Evolutionary conservation across 2,797 vertebrate genomes (phyloP).

Genomic region (Tachyglossus aculeatus): DNA sequence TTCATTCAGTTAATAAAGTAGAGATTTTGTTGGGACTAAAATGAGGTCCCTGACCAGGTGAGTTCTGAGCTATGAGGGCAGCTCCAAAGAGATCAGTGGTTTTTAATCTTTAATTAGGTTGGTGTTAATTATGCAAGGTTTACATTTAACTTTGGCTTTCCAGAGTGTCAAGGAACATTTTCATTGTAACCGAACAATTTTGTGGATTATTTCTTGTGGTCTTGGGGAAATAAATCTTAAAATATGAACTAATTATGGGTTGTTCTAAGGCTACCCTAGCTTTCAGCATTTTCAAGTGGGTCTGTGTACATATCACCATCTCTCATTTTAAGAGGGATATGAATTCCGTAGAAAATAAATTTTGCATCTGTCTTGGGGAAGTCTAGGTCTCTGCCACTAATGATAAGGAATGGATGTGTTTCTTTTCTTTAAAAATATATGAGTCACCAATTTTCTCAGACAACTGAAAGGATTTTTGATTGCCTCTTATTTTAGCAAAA

Average conservation of each 20-base stretch:
- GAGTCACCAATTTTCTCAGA: not conserved
- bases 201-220: no score
- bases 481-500: not conserved
- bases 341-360: not conserved
- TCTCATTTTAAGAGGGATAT: not conserved
- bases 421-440: not conserved
- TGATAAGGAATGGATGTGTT: no score
- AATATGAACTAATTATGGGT: not conserved
- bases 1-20: conserved; percentile 4
- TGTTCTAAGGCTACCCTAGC: not conserved
- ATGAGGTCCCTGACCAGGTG: conserved; percentile 24
- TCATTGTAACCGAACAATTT: no score
- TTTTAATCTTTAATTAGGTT: not conserved
- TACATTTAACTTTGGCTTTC: not conserved
- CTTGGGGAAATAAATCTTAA: not conserved
- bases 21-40: conserved; percentile 6
- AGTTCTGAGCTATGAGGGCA: conserved; percentile 21
- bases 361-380: not conserved
- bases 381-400: not conserved
- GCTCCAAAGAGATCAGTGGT: not conserved
- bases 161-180: not conserved
- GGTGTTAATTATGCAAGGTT: not conserved
- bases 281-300: not conserved
- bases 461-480: not conserved
- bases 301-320: no score